These are phyloP conservation scores for Chalcis sispes DNA, from an alignment of 2,888 invertebrate species.

Conservation along the genomic window DNA sequence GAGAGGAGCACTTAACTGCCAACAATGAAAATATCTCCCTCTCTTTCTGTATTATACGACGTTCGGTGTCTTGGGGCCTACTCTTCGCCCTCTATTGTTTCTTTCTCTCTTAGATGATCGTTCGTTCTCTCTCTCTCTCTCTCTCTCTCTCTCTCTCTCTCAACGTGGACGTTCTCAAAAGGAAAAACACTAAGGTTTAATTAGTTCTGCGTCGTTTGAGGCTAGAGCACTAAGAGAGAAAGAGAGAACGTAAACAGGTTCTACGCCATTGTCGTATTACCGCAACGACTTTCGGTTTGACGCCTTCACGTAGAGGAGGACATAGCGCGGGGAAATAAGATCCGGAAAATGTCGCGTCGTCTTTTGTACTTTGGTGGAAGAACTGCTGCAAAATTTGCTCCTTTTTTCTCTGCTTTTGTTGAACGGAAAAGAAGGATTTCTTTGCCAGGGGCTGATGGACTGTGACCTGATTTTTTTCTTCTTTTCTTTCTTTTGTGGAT, in stretches of 20 bases:
- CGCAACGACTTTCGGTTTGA: conserved; percentile 2
- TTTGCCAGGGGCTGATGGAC: neutral
- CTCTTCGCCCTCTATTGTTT: conserved; percentile 62
- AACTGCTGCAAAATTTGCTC: neutral
- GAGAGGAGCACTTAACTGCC: conserved; percentile 73
- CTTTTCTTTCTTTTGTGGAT: too few relatives aligned
- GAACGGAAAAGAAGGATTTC: neutral
- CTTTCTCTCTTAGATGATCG: neutral
- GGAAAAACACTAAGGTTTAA: conserved; percentile 49
- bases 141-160: neutral
- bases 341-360: conserved; percentile 15
- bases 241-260: conserved; percentile 52
- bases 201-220: conserved; percentile 53
- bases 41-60: conserved; percentile 71
- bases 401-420: neutral
- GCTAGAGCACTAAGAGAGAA: too few relatives aligned
- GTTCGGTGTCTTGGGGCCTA: conserved; percentile 74
- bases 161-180: neutral
- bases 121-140: neutral
- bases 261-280: conserved; percentile 24
- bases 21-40: conserved; percentile 69
- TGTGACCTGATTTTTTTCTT: conserved; percentile 25
- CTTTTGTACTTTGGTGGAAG: neutral
- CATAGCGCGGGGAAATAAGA: neutral
- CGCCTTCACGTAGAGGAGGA: neutral